Evolutionary conservation across 2,797 vertebrate species (phyloP).

Genomic region (Gallirallus australis): DNA sequence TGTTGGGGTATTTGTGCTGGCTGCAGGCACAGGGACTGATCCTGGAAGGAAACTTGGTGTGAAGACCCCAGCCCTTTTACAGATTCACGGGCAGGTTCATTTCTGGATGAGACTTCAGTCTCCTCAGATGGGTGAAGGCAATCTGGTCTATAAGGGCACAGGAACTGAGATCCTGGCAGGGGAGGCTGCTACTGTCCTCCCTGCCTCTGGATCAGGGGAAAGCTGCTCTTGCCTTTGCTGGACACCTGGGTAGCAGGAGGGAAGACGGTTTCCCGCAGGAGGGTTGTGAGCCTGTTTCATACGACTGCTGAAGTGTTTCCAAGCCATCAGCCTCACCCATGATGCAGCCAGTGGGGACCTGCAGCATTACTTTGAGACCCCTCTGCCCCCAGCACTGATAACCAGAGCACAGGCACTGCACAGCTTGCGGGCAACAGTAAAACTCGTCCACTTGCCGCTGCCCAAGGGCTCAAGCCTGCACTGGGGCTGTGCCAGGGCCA

Average conservation of each 20-base stretch:
- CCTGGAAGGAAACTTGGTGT: background rate
- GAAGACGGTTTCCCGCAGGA: background rate
- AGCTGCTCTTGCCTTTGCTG: background rate
- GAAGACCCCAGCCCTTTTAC: background rate
- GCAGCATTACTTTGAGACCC: background rate
- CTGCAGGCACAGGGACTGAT: background rate
- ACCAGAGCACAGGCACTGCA: background rate
- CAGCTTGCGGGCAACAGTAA: background rate
- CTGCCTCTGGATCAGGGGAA: background rate
- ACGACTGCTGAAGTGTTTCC: background rate
- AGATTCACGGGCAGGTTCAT: background rate
- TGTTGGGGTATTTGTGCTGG: constrained; percentile 17
- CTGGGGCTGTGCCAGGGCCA: accelerated
- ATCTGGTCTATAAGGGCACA: background rate
- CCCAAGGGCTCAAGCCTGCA: background rate
- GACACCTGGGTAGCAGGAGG: background rate
- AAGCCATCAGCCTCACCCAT: background rate
- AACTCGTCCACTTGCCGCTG: accelerated
- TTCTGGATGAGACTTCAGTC: background rate
- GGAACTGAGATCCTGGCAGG: background rate
- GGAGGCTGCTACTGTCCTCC: background rate
- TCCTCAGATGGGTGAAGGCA: background rate
- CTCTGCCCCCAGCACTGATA: background rate
- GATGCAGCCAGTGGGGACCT: too few species aligned
- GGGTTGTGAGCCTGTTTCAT: background rate